phyloP scores from a whole-genome alignment of 2,888 invertebrate genomes.

The Acanthosepion lycidas region DNA sequence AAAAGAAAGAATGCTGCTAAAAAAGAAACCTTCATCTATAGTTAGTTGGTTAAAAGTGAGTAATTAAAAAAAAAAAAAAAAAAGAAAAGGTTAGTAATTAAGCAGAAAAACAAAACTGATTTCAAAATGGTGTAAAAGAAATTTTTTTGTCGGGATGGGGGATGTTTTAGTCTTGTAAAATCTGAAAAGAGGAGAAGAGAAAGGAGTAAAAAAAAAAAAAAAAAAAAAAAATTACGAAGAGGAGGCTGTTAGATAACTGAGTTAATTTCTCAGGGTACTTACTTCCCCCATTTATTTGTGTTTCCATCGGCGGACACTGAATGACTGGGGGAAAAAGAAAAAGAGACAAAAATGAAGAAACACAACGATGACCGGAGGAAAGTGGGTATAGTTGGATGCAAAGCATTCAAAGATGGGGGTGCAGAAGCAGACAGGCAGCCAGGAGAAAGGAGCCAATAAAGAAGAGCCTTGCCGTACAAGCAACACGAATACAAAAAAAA shows the following conservation, averaged over 20 bases:
- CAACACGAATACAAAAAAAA: not conserved
- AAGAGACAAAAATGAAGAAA: constrained; percentile 50
- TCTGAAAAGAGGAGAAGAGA: no score
- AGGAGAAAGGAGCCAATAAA: constrained; percentile 39
- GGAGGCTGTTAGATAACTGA: constrained; percentile 34
- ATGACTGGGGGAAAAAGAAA: constrained; percentile 64
- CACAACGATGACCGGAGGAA: constrained; percentile 42
- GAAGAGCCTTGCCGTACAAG: not conserved
- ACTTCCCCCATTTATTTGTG: constrained; percentile 76
- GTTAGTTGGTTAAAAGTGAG: no score
- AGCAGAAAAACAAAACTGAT: no score
- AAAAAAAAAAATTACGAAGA: not conserved
- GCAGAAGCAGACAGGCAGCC: constrained; percentile 37
- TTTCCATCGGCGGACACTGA: constrained; percentile 71
- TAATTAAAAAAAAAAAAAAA: no score
- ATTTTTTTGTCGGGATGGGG: no score
- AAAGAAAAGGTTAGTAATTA: no score
- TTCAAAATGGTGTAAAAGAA: no score
- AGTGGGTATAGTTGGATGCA: constrained; percentile 39
- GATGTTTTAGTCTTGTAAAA: no score
- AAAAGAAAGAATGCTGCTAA: no score
- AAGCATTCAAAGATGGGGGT: constrained; percentile 36
- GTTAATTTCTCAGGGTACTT: constrained; percentile 70
- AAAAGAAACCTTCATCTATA: no score
- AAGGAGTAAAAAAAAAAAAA: no score